Conservation (phyloP, 2,113 vertebrate species). For the Aix galericulata region DNA sequence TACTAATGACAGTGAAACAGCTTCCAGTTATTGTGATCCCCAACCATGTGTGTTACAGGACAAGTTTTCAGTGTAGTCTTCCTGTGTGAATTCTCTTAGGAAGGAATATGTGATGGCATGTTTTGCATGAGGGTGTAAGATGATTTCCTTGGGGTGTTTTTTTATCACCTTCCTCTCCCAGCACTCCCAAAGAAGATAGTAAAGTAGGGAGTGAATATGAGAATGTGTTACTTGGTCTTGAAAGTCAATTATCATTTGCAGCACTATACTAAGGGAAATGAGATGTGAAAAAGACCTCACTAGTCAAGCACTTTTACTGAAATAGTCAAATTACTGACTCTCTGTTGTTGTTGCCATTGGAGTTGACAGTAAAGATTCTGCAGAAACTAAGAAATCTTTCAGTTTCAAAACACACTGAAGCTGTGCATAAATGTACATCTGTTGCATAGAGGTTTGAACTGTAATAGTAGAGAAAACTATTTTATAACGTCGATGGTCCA, state of each 20-base stretch:
- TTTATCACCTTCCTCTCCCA: not conserved
- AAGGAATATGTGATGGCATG: not conserved
- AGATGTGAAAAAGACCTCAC: not conserved
- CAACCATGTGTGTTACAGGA: not conserved
- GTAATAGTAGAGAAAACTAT: not conserved
- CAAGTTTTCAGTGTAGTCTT: not conserved
- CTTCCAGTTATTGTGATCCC: not conserved
- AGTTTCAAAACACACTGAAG: not conserved
- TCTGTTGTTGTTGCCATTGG: not conserved
- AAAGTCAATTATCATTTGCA: not conserved
- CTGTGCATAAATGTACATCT: not conserved
- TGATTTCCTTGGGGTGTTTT: not conserved
- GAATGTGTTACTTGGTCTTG: not conserved
- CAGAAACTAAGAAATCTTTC: not conserved
- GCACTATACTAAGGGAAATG: not conserved
- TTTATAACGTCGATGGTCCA: not conserved
- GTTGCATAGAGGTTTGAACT: not conserved
- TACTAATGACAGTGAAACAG: not conserved
- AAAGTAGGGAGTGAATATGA: not conserved
- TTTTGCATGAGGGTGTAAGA: not conserved
- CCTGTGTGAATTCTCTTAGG: not conserved
- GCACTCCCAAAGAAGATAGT: not conserved
- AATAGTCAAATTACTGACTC: not conserved
- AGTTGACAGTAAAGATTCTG: not conserved
- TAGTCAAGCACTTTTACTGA: not conserved